phyloP scores from a whole-genome alignment of 2,797 vertebrate species.

The Notoglanidium macrostoma region DNA sequence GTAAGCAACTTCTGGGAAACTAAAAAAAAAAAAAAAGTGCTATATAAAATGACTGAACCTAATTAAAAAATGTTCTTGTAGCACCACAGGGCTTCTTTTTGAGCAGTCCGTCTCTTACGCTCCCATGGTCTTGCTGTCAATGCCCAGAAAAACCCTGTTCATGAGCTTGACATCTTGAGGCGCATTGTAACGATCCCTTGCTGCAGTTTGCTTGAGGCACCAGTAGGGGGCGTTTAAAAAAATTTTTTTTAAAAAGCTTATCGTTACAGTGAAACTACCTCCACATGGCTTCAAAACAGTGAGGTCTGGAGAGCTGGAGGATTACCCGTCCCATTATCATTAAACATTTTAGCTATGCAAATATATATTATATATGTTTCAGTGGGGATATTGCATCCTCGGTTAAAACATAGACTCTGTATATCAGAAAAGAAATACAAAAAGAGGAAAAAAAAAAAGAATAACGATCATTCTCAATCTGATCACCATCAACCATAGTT shows the following conservation, averaged over 20 bases:
- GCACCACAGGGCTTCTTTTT: slow-evolving; percentile 23
- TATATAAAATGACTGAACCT: slow-evolving; percentile 19
- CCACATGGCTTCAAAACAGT: slow-evolving; percentile 33
- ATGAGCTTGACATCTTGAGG: background rate
- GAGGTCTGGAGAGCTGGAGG: slow-evolving; percentile 41
- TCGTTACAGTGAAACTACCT: slow-evolving; percentile 48
- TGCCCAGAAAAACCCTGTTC: background rate
- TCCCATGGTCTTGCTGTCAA: slow-evolving; percentile 8
- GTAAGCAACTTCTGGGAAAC: background rate
- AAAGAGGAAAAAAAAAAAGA: background rate
- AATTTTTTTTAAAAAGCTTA: slow-evolving; percentile 41
- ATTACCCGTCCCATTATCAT: background rate
- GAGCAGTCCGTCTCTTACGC: slow-evolving; percentile 13
- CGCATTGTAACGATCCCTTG: background rate
- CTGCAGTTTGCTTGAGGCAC: slow-evolving; percentile 14
- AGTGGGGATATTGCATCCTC: slow-evolving; percentile 23
- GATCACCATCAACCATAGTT: background rate
- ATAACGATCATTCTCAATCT: slow-evolving; percentile 1
- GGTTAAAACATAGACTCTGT: slow-evolving; percentile 27
- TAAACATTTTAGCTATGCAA: slow-evolving; percentile 29
- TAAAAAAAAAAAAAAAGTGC: slow-evolving; percentile 18
- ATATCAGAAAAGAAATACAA: slow-evolving; percentile 27
- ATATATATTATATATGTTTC: slow-evolving; percentile 35
- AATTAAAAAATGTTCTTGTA: background rate
- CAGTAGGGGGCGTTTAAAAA: slow-evolving; percentile 3